phyloP scores from a whole-genome alignment of 2,113 vertebrate genomes.

The Catharus bicknelli region DNA sequence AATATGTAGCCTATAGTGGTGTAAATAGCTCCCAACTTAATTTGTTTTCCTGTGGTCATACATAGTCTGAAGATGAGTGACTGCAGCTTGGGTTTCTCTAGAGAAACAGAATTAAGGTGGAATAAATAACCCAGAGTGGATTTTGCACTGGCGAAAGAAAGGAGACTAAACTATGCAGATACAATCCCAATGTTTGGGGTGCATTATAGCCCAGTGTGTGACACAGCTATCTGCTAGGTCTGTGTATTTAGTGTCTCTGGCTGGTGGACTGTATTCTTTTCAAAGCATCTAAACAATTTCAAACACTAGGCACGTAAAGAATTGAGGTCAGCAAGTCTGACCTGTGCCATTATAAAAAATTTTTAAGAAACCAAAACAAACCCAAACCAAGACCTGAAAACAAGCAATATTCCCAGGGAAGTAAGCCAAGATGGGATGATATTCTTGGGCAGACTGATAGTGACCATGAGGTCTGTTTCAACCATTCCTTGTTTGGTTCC shows the following conservation, averaged over 20 bases:
- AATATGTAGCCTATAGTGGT: not conserved
- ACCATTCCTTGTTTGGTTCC: not conserved
- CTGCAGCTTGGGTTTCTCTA: not conserved
- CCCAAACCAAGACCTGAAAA: not conserved
- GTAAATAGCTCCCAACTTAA: not conserved
- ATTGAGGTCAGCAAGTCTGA: not conserved
- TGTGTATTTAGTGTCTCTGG: not conserved
- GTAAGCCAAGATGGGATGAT: not conserved
- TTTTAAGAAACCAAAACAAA: not conserved
- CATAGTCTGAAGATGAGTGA: not conserved
- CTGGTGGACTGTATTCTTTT: not conserved
- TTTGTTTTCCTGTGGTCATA: not conserved
- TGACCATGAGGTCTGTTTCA: not conserved
- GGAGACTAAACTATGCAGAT: not conserved
- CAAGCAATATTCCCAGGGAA: not conserved
- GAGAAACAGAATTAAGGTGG: not conserved
- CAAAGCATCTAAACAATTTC: not conserved
- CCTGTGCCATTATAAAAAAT: not conserved
- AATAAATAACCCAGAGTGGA: not conserved
- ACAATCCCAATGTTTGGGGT: not conserved
- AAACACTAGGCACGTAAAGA: not conserved
- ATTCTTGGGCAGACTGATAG: not conserved
- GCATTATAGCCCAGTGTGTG: not conserved
- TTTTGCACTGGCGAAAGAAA: conserved; percentile 7
- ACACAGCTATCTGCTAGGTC: not conserved